phyloP scores from a whole-genome alignment of 2,797 vertebrate genomes.

The Cheirogaleus major region DNA sequence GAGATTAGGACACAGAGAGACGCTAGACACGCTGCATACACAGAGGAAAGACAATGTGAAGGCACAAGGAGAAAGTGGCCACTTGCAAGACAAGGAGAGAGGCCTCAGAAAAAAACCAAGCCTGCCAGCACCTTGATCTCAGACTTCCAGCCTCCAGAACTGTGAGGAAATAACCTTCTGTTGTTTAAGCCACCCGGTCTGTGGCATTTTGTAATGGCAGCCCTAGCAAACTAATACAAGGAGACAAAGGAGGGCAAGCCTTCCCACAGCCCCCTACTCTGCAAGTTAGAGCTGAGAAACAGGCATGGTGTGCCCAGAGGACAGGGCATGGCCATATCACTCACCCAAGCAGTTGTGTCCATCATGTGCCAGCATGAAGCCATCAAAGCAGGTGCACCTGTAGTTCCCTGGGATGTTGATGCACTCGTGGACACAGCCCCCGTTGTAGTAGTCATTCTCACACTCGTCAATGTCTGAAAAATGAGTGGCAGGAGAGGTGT shows the following conservation, averaged over 20 bases:
- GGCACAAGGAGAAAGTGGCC: not conserved
- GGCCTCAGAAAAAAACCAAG: not conserved
- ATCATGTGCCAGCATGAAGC: slow-evolving; percentile 97
- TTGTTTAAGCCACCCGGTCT: not conserved
- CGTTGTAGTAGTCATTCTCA: slow-evolving; percentile 97
- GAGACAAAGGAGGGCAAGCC: not conserved
- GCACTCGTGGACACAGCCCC: slow-evolving; percentile 97
- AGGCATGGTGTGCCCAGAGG: not conserved
- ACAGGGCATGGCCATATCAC: not conserved
- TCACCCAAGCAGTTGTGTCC: slow-evolving; percentile 98
- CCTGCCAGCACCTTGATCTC: not conserved
- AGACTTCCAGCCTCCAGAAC: not conserved
- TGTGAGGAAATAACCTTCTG: not conserved
- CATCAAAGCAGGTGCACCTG: slow-evolving; percentile 97
- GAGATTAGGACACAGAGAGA: not conserved
- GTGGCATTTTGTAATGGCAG: not conserved
- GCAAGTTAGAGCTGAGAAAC: not conserved
- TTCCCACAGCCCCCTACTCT: fast-evolving
- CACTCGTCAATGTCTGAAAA: slow-evolving; percentile 97
- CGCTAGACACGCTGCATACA: fast-evolving
- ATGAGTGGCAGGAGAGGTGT: not conserved
- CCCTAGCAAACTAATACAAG: not conserved
- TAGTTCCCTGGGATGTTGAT: slow-evolving; percentile 99
- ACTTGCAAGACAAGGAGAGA: not conserved
- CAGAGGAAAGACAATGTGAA: not conserved